Evolutionary conservation across 2,888 invertebrate species (phyloP), one percentile per base, ranked within the genome.

Genomic region (Phragmatobia fuliginosa): DNA sequence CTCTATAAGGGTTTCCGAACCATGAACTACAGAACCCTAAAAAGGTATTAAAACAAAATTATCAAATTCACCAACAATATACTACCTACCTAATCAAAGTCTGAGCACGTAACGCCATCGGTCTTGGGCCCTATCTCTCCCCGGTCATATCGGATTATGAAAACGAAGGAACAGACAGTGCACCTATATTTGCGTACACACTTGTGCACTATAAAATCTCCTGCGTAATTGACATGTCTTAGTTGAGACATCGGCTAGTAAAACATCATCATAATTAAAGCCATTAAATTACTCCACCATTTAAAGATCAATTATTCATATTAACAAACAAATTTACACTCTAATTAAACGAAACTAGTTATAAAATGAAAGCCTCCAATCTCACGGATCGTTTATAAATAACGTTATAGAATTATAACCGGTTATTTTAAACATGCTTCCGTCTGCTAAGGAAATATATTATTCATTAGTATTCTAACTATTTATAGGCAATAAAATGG

Each of bases 381-480:
- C 74, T 62, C 74, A 73, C 70, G 70, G 60, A 14, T 66, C n/a
- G 64, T 61, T 49, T 56, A 60, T 68, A 32, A 70, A 75, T 70
- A 60, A 62, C 70, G 71, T 73, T 68, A 74, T 66, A 60, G 32
- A 58, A 67, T 32, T 62, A 64, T 60, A 62, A 73, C 79, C 71
- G 73, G 79, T 74, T 67, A 66, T 71, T 66, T 74, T 72, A 71
- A 74, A 63, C 72, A 72, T 73, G 68, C 71, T 73, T 80, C 80
- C 81, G 75, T 52, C 67, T 61, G 70, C 64, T 41, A 33, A 72
- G 79, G 79, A 80, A 80, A 73, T 73, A 66, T 58, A 60, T 67
- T 60, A 68, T 68, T 74, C 60, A 80, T 77, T 75, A 76, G 58
- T 69, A 75, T 80, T 70, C 63, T 41, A 66, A 68, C 66, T 63